Evolutionary conservation across 2,888 invertebrate genomes (phyloP).

Genomic region (Trachelus troglodyta): DNA sequence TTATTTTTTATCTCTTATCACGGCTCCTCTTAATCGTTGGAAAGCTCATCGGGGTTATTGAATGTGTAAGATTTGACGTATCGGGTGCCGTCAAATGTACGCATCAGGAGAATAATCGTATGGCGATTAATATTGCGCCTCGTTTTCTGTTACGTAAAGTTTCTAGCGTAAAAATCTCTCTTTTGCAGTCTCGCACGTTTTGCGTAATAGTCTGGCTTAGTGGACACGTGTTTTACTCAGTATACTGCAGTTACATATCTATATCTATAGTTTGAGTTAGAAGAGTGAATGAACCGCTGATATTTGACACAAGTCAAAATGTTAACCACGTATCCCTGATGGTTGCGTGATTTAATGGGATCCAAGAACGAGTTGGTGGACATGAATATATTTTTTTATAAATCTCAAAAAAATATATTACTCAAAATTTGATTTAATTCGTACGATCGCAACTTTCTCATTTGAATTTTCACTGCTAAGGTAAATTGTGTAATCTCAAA

Average conservation of each 20-base stretch:
- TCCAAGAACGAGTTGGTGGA: background rate
- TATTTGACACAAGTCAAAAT: slow-evolving; percentile 40
- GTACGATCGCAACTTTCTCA: background rate
- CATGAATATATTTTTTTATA: background rate
- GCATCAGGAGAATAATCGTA: background rate
- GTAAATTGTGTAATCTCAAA: background rate
- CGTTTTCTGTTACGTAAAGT: background rate
- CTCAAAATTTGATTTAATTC: background rate
- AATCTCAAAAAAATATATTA: background rate
- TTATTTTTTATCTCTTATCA: background rate
- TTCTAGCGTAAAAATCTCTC: background rate
- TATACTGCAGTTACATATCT: background rate
- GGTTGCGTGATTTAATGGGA: background rate
- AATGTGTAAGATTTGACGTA: background rate
- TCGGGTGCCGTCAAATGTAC: background rate
- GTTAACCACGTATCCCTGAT: slow-evolving; percentile 46
- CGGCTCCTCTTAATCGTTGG: background rate
- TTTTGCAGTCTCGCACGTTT: background rate
- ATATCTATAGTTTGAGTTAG: background rate
- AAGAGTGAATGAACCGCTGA: background rate
- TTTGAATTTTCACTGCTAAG: background rate
- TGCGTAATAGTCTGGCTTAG: background rate
- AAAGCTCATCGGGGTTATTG: background rate
- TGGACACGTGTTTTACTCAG: background rate
- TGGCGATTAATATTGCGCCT: background rate